Evolutionary conservation across 2,113 vertebrate genomes (phyloP), one percentile per base, ranked within the genome.

Genomic region (Rhodinocichla rosea): DNA sequence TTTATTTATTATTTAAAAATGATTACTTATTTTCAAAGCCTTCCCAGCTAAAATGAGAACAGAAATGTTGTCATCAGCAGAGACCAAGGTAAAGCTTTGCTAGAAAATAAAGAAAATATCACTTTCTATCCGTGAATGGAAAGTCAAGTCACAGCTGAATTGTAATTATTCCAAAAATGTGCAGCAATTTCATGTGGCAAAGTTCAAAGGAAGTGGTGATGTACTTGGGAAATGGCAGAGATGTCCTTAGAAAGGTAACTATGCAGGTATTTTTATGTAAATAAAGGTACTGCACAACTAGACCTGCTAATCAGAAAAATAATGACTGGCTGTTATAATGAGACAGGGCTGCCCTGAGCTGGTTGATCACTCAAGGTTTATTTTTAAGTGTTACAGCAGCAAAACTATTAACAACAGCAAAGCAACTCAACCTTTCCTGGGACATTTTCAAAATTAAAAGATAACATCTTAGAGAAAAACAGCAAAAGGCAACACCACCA

Each of bases 201-300:
- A 97, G 95, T 97, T 97, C 92, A 98, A 96, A 97, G 89, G 73
- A 94, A 95, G 70, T 71, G 35, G 47, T 92, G 95, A 94, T 69
- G 35, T 65, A 62, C 95, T 93, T 94, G 82, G 62, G 92, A 97
- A 92, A 90, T 55, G 83, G 65, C n/a, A 87, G 81, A 84, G 74
- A 82, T 95, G 74, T 74, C 78, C 60, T 81, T 90, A 87, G 71
- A 70, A 96, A 97, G 77, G 90, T 79, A 94, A 89, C 94, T 68
- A 86, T n/a, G 2, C 20, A 49, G 22, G 37, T 75, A 77, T 94
- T 94, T 94, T 68, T 27, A 74, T 70, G 91, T 88, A 79, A 86
- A 75, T 39, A 2, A 90, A 74, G 39, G 30, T 50, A 70, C 39
- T 93, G 47, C 74, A 82, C 5, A 26, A 92, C 92, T 57, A 52